Conservation (phyloP, 2,888 invertebrate genomes). For the Arge pagana region DNA sequence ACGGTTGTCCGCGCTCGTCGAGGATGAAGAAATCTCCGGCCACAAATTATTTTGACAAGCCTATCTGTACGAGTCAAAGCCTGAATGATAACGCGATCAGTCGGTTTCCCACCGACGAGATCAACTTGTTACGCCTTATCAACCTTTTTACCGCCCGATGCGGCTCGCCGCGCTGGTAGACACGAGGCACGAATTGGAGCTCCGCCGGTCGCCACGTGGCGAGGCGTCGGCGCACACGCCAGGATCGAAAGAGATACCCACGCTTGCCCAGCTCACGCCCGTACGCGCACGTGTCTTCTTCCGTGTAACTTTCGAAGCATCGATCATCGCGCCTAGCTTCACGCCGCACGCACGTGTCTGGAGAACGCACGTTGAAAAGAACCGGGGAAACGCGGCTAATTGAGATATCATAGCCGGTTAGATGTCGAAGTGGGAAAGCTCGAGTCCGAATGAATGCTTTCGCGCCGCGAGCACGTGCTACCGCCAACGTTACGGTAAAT, state of each 20-base stretch:
- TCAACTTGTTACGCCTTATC: constrained; percentile 31
- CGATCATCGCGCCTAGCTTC: constrained; percentile 26
- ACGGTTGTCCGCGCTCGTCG: too few species aligned
- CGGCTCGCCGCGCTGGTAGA: not conserved
- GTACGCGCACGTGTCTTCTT: constrained; percentile 20
- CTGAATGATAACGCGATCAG: constrained; percentile 13
- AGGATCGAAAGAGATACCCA: constrained; percentile 11
- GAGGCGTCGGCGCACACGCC: constrained; percentile 5
- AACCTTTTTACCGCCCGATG: constrained; percentile 27
- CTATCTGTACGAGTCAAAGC: not conserved
- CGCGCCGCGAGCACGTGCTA: constrained; percentile 36
- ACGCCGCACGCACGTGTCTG: constrained; percentile 34
- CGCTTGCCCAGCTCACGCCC: constrained; percentile 22
- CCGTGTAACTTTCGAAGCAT: constrained; percentile 10
- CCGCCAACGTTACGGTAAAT: constrained; percentile 24
- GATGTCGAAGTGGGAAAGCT: constrained; percentile 29
- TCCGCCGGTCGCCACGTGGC: constrained; percentile 25
- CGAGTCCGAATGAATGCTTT: constrained; percentile 5
- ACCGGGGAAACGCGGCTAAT: too few species aligned
- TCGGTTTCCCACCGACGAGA: constrained; percentile 29
- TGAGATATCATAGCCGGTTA: constrained; percentile 52
- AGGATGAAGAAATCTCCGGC: too few species aligned
- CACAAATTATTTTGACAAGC: too few species aligned
- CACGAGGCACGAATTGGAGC: constrained; percentile 36
- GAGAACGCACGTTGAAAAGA: not conserved